Conservation (phyloP, 2,113 vertebrate species). For the Seriola quinqueradiata region DNA sequence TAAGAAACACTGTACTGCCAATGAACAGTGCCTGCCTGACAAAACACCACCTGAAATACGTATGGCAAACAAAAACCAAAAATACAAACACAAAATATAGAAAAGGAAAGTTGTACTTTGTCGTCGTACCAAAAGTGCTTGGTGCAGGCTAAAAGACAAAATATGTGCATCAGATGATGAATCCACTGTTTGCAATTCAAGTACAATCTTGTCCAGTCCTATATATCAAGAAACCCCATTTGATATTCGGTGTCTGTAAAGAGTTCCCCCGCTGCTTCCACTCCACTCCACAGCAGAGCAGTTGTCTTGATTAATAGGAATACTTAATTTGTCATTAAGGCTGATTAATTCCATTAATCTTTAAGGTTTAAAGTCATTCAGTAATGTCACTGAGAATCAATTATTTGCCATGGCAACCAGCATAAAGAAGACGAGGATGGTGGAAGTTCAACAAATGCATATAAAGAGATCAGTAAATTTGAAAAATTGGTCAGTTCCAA, state of each 20-base stretch:
- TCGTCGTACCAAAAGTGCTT: background rate
- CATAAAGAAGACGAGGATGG: conserved; percentile 50
- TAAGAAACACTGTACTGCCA: too few species aligned
- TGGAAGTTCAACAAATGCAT: conserved; percentile 40
- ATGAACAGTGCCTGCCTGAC: too few species aligned
- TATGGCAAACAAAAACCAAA: background rate
- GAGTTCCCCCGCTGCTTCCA: conserved; percentile 27
- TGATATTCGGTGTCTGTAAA: conserved; percentile 37
- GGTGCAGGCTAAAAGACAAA: background rate
- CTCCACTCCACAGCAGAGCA: conserved; percentile 52
- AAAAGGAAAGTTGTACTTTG: background rate
- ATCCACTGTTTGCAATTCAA: background rate
- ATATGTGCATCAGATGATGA: too few species aligned
- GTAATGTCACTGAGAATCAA: conserved; percentile 73
- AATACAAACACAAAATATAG: background rate
- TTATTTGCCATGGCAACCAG: conserved; percentile 78
- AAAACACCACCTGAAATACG: background rate
- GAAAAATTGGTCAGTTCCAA: conserved; percentile 31
- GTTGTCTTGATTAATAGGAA: conserved; percentile 83
- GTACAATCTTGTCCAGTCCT: background rate
- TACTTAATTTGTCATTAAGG: conserved; percentile 85
- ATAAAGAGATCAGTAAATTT: conserved; percentile 11
- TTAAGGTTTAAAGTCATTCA: conserved; percentile 75
- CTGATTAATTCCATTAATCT: conserved; percentile 84
- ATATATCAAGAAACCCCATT: conserved; percentile 29